Evolutionary conservation across 1,140 invertebrate genomes (phyloP).

Genomic region (Hermatobates lingyangjiaoensis): DNA sequence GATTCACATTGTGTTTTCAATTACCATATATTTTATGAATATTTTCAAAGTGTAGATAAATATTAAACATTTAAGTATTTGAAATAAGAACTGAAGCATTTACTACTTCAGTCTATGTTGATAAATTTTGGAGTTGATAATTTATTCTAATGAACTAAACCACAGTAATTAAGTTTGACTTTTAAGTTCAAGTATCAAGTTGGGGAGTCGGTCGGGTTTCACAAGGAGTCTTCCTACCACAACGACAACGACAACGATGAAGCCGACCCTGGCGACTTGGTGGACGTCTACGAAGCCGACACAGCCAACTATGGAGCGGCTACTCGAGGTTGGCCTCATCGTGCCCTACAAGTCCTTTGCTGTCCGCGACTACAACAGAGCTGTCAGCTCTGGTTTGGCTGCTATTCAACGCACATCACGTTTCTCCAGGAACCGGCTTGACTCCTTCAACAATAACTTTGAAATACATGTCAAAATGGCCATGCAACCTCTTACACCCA

Average conservation of each 20-base stretch:
- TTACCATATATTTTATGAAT: too few species aligned
- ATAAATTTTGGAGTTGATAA: too few species aligned
- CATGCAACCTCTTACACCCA: background rate
- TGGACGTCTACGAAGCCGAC: background rate
- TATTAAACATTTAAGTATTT: too few species aligned
- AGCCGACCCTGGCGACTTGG: background rate
- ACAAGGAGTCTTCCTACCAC: background rate
- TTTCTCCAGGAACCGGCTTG: background rate
- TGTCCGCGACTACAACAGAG: background rate
- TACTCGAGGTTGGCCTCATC: background rate
- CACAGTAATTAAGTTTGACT: too few species aligned
- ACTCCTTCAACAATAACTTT: background rate
- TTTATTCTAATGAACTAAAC: too few species aligned
- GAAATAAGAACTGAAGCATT: too few species aligned
- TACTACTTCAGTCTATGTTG: too few species aligned
- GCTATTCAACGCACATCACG: background rate
- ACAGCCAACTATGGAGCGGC: background rate
- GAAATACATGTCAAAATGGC: background rate
- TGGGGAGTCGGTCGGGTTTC: background rate
- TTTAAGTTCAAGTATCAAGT: background rate
- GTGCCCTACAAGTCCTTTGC: background rate
- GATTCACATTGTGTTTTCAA: too few species aligned
- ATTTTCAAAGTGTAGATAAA: too few species aligned
- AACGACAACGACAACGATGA: background rate
- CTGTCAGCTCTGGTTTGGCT: background rate